A percentile compares a stretch with the other conserved stretches of the same genome.
Conservation (phyloP, 2,113 vertebrate species). For the Orthonyx spaldingii region DNA sequence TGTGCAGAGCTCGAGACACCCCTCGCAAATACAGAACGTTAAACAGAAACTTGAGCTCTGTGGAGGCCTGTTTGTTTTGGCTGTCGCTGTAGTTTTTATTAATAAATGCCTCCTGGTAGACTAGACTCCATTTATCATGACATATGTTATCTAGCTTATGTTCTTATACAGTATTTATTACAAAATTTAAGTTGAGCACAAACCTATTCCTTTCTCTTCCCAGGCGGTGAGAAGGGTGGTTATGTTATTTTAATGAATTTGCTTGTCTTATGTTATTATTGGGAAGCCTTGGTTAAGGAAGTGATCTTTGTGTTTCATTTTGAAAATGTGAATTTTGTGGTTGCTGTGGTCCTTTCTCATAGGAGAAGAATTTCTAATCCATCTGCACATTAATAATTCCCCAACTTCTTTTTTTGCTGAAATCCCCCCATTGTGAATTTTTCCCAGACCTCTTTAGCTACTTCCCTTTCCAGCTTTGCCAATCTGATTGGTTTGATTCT, state of each 20-base stretch:
- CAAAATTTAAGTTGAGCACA: not conserved
- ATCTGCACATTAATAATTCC: not conserved
- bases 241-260: slow-evolving; percentile 15
- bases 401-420: not conserved
- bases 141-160: slow-evolving; percentile 53
- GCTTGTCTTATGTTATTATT: not conserved
- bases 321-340: not conserved
- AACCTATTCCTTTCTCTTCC: slow-evolving; percentile 16
- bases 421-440: not conserved
- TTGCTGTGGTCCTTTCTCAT: not conserved
- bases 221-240: not conserved
- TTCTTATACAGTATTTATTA: slow-evolving; percentile 34
- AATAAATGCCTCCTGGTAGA: slow-evolving; percentile 54
- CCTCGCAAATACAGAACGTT: not conserved
- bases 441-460: not conserved
- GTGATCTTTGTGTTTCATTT: not conserved
- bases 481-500: not conserved
- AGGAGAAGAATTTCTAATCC: not conserved
- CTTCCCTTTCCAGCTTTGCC: not conserved
- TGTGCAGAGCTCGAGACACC: not conserved
- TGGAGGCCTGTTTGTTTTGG: slow-evolving; percentile 52
- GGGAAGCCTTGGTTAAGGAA: not conserved
- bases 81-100: not conserved
- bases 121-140: slow-evolving; percentile 46
- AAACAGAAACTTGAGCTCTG: slow-evolving; percentile 11